A percentile compares a stretch with the other conserved stretches of the same genome.
phyloP scores from a whole-genome alignment of 2,888 invertebrate genomes.

The Ceraclea dissimilis region DNA sequence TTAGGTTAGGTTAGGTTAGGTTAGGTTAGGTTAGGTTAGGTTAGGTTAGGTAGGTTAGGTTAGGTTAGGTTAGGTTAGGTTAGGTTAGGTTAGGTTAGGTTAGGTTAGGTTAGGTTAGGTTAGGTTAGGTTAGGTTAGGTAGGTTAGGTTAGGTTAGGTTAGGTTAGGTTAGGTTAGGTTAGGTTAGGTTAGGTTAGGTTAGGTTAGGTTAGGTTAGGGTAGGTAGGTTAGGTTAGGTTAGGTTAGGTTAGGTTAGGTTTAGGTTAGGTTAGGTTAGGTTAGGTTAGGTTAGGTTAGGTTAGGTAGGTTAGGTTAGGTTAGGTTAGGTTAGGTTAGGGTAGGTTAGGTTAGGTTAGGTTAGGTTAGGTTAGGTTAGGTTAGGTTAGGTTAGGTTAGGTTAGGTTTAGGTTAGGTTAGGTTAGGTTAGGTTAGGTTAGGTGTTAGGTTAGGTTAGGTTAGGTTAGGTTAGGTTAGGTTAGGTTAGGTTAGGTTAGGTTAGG shows the following conservation, averaged over 20 bases:
- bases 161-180: neutral
- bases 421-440: too few relatives aligned
- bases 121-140: too few relatives aligned
- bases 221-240: neutral
- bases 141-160: neutral
- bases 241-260: neutral
- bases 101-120: neutral
- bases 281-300: neutral
- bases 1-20: neutral
- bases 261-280: too few relatives aligned
- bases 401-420: too few relatives aligned
- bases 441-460: slow-evolving; percentile 8
- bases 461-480: slow-evolving; percentile 7
- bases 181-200: neutral
- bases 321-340: too few relatives aligned
- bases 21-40: neutral
- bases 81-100: neutral
- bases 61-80: too few relatives aligned
- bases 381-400: slow-evolving; percentile 7
- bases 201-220: neutral
- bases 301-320: too few relatives aligned
- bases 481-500: slow-evolving; percentile 7
- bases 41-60: too few relatives aligned
- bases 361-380: neutral
- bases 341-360: too few relatives aligned